Conservation (phyloP, 2,888 invertebrate genomes). For the Cheilosia pagana region DNA sequence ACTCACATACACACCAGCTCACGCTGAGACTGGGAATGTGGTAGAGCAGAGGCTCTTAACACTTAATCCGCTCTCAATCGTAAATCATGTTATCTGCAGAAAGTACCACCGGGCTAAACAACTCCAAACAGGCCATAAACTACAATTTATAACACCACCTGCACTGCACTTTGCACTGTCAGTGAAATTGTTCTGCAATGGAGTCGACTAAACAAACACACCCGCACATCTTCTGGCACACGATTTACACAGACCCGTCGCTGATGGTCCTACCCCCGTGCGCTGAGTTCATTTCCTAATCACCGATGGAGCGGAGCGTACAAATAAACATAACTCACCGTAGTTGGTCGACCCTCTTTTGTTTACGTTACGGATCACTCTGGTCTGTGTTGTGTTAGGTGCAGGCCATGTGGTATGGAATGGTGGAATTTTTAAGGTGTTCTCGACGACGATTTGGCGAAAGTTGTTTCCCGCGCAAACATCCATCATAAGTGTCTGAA, state of each 20-base stretch:
- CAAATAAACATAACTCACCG: slow-evolving; percentile 56
- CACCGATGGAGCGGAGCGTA: slow-evolving; percentile 13
- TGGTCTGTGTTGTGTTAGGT: slow-evolving; percentile 51
- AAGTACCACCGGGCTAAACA: slow-evolving; percentile 48
- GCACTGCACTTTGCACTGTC: slow-evolving; percentile 52
- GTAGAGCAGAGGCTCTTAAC: slow-evolving; percentile 40
- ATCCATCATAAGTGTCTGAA: slow-evolving; percentile 42
- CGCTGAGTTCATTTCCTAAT: slow-evolving; percentile 62
- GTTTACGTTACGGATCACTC: slow-evolving; percentile 57
- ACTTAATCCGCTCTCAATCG: slow-evolving; percentile 54
- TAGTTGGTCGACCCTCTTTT: slow-evolving; percentile 32
- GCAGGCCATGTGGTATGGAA: slow-evolving; percentile 35
- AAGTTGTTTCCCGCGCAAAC: slow-evolving; percentile 34
- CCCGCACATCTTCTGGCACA: slow-evolving; percentile 49
- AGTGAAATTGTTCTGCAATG: slow-evolving; percentile 27
- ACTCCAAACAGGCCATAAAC: slow-evolving; percentile 55
- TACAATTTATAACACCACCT: slow-evolving; percentile 53
- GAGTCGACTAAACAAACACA: slow-evolving; percentile 35
- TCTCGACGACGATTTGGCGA: slow-evolving; percentile 21
- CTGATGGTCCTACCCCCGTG: background rate
- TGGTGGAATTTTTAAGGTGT: slow-evolving; percentile 20
- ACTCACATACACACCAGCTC: slow-evolving; percentile 33
- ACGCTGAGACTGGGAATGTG: slow-evolving; percentile 44
- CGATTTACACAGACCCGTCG: slow-evolving; percentile 21
- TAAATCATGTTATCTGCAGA: slow-evolving; percentile 66